These are phyloP conservation scores for Protobothrops flavoviridis DNA, from an alignment of 2,113 vertebrate species.

Conservation along the genomic window DNA sequence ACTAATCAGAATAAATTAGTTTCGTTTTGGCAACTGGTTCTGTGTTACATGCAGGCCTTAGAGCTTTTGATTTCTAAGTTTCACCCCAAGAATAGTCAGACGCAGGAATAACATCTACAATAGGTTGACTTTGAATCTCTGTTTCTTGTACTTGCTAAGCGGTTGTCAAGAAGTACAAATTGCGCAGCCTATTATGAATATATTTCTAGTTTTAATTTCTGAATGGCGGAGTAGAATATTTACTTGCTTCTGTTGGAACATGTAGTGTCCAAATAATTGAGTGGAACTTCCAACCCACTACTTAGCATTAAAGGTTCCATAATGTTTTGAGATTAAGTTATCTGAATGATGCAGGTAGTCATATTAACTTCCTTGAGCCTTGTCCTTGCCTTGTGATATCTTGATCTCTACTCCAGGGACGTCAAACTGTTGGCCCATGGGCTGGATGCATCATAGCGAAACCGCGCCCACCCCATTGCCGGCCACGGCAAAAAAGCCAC, in stretches of 20 bases:
- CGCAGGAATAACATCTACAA: neutral
- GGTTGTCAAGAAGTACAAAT: neutral
- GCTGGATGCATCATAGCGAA: no score
- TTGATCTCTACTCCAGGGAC: neutral
- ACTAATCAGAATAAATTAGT: neutral
- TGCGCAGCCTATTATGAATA: neutral
- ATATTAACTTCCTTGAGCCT: neutral
- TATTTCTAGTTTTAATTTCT: neutral
- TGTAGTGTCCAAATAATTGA: neutral
- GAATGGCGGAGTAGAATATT: neutral
- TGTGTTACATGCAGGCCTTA: neutral
- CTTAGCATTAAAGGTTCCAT: neutral
- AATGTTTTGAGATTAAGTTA: neutral
- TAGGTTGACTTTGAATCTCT: neutral
- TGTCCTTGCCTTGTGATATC: neutral
- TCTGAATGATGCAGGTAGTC: neutral
- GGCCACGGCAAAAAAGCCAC: no score
- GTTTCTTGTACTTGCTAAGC: neutral
- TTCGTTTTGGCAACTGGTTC: neutral
- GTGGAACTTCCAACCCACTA: neutral
- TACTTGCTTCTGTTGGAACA: neutral
- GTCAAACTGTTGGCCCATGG: no score
- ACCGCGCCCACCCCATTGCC: no score
- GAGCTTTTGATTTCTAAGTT: neutral
- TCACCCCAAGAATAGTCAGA: neutral